Evolutionary conservation across 2,797 vertebrate genomes (phyloP).

Genomic region (Macrochelys suwanniensis): DNA sequence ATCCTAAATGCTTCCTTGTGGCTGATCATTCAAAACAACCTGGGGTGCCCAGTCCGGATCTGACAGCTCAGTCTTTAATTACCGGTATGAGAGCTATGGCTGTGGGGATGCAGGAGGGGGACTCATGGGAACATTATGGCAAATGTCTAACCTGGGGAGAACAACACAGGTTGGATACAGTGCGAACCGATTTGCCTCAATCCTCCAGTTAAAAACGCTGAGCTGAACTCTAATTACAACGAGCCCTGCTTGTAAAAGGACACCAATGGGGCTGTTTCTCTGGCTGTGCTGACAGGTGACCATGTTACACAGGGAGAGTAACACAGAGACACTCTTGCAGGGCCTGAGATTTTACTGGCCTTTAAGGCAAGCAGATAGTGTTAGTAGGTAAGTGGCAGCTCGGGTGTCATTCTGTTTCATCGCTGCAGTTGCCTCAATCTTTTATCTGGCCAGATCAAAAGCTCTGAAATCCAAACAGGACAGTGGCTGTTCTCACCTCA

Average conservation of each 20-base stretch:
- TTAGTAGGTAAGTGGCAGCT: not conserved
- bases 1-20: not conserved
- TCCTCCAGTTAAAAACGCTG: not conserved
- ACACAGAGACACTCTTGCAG: not conserved
- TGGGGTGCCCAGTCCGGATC: not conserved
- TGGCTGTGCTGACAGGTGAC: not conserved
- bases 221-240: not conserved
- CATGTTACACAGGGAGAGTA: not conserved
- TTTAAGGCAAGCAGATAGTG: not conserved
- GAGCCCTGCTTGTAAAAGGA: not conserved
- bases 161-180: not conserved
- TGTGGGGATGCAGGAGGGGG: not conserved
- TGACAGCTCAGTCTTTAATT: not conserved
- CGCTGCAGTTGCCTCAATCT: not conserved
- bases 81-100: not conserved
- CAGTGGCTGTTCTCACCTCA: no score
- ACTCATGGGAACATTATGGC: not conserved
- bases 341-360: not conserved
- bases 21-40: not conserved
- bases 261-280: not conserved
- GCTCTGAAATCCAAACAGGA: no score
- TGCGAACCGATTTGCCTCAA: not conserved
- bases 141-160: not conserved
- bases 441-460: not conserved
- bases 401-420: not conserved